Conservation (phyloP, 2,888 invertebrate genomes). For the Atethmia centrago region DNA sequence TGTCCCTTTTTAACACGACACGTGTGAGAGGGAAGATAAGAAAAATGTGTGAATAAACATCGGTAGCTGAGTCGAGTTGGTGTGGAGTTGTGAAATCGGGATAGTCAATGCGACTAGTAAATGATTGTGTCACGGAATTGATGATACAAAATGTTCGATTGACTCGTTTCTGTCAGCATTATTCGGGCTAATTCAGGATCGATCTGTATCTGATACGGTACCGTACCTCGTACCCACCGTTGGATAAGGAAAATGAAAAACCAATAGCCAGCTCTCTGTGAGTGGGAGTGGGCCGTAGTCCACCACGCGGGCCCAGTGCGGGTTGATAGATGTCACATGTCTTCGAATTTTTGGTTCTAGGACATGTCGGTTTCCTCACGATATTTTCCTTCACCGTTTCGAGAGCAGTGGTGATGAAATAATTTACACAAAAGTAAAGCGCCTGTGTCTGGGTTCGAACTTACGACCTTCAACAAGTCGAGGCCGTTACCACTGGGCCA, state of each 20-base stretch:
- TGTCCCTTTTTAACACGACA: slow-evolving; percentile 67
- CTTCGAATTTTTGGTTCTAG: no score
- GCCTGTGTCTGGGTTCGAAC: no score
- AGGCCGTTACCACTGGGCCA: no score
- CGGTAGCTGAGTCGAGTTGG: slow-evolving; percentile 62
- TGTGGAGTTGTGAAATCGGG: slow-evolving; percentile 63
- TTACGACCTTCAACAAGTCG: no score
- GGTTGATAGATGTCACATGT: no score
- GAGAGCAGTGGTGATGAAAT: no score
- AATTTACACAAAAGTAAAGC: no score
- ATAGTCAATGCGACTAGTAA: slow-evolving; percentile 31
- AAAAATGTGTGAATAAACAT: slow-evolving; percentile 82
- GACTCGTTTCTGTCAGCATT: not conserved
- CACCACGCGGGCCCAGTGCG: no score
- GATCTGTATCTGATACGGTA: not conserved
- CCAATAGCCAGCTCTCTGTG: no score
- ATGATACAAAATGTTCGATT: slow-evolving; percentile 15
- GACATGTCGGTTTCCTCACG: no score
- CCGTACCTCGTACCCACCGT: not conserved
- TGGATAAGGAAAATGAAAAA: not conserved
- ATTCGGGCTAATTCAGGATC: not conserved
- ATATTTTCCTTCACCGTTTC: no score
- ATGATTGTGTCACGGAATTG: slow-evolving; percentile 32
- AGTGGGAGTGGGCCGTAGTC: no score
- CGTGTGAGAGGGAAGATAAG: slow-evolving; percentile 60